A percentile compares a stretch with the other conserved stretches of the same genome.
phyloP scores from a whole-genome alignment of 64 coral and sea anemone species.

The Stichodactyla mertensii region DNA sequence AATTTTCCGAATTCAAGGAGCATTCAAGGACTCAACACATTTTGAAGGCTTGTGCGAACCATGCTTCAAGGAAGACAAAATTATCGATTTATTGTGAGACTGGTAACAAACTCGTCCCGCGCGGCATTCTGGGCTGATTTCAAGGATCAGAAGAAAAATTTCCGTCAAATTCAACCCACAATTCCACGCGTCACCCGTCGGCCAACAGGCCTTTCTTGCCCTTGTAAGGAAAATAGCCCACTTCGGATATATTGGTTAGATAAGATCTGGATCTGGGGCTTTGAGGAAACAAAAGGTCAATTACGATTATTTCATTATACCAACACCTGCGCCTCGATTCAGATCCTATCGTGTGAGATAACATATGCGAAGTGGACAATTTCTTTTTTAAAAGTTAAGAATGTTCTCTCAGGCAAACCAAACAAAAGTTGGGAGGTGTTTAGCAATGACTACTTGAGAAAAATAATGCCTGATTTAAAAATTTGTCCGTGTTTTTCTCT shows the following conservation, averaged over 20 bases:
- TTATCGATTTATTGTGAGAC: no score
- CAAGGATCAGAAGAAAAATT: neutral
- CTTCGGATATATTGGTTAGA: no score
- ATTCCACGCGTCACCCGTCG: neutral
- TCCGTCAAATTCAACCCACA: neutral
- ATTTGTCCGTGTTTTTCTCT: neutral
- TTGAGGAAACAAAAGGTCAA: no score
- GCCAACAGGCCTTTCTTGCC: neutral
- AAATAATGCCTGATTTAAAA: neutral
- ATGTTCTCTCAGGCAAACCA: neutral
- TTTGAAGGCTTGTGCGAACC: no score
- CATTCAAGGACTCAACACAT: no score
- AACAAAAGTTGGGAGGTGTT: neutral
- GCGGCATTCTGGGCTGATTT: neutral
- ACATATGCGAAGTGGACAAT: no score
- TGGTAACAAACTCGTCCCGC: neutral
- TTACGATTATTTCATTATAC: no score
- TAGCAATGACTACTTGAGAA: neutral
- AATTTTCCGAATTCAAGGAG: no score
- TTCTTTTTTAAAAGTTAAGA: no score
- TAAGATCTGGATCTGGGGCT: no score
- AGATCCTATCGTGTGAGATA: no score
- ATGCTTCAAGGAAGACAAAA: neutral
- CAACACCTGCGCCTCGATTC: no score
- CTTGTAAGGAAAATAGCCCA: neutral